Evolutionary conservation across 2,797 vertebrate genomes (phyloP).

Genomic region (Pogonophryne albipinna): DNA sequence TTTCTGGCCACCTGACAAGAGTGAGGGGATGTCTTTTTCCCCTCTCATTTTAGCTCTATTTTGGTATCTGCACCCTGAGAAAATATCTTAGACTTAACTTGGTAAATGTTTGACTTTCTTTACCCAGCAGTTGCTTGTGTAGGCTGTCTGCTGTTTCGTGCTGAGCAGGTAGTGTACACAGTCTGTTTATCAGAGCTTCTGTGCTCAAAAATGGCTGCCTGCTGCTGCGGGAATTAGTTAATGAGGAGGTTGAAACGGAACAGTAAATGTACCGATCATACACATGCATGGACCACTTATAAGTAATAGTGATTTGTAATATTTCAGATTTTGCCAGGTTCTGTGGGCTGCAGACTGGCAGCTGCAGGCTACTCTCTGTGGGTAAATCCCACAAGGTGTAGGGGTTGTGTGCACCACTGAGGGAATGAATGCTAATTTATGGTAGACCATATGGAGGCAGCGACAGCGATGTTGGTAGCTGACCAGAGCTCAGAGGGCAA

Average conservation of each 20-base stretch:
- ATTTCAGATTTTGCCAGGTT: neutral
- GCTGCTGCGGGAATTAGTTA: neutral
- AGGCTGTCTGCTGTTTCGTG: neutral
- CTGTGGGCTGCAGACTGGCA: conserved; percentile 19
- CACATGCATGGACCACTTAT: neutral
- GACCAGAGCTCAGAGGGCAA: conserved; percentile 75
- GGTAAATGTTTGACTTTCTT: neutral
- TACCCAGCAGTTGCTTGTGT: neutral
- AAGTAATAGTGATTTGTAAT: conserved; percentile 10
- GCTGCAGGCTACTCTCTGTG: conserved; percentile 42
- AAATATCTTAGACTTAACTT: neutral
- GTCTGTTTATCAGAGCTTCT: neutral
- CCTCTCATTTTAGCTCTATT: neutral
- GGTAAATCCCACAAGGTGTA: conserved; percentile 50
- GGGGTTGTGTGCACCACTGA: conserved; percentile 27
- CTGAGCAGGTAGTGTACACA: neutral
- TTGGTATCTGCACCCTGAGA: neutral
- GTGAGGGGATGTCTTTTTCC: no score
- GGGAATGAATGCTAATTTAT: conserved; percentile 70
- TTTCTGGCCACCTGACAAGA: no score
- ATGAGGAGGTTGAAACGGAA: conserved; percentile 5
- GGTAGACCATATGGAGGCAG: conserved; percentile 73
- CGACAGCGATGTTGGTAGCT: conserved; percentile 66
- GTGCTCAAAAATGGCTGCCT: neutral
- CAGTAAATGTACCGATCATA: conserved; percentile 7